phyloP scores from a whole-genome alignment of 1,140 invertebrate genomes.

The Penaeus vannamei region DNA sequence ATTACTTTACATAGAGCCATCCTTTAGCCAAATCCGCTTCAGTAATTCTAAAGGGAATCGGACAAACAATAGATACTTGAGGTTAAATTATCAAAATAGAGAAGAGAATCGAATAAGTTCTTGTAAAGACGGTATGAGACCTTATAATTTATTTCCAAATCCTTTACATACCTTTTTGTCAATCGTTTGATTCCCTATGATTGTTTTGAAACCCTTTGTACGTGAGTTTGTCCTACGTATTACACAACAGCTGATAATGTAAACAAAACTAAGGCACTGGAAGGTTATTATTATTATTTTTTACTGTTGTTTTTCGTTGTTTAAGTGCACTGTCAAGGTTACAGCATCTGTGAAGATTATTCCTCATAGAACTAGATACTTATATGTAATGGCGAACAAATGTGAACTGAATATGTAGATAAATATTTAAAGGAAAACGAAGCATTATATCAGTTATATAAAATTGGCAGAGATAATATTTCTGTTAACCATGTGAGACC shows the following conservation, averaged over 20 bases:
- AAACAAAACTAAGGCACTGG: slow-evolving; percentile 7
- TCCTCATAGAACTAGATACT: too few species aligned
- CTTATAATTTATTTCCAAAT: background rate
- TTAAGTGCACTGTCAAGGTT: slow-evolving; percentile 4
- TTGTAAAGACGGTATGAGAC: background rate
- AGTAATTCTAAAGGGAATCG: background rate
- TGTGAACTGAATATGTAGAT: too few species aligned
- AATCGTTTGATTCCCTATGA: background rate
- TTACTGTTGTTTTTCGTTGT: background rate
- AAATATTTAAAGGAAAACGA: too few species aligned
- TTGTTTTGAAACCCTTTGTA: background rate
- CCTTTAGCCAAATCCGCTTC: background rate
- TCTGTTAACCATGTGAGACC: too few species aligned
- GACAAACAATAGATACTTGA: slow-evolving; percentile 24
- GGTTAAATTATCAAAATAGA: background rate
- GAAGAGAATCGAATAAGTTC: background rate
- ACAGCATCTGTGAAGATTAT: too few species aligned
- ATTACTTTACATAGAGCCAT: background rate
- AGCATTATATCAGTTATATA: too few species aligned
- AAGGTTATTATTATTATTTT: background rate
- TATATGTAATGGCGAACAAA: too few species aligned
- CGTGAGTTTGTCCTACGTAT: background rate
- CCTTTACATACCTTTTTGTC: background rate
- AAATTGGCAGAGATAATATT: too few species aligned
- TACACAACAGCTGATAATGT: slow-evolving; percentile 52